Evolutionary conservation across 2,113 vertebrate genomes (phyloP), one percentile per base, ranked within the genome.

Genomic region (Desmodus rotundus): DNA sequence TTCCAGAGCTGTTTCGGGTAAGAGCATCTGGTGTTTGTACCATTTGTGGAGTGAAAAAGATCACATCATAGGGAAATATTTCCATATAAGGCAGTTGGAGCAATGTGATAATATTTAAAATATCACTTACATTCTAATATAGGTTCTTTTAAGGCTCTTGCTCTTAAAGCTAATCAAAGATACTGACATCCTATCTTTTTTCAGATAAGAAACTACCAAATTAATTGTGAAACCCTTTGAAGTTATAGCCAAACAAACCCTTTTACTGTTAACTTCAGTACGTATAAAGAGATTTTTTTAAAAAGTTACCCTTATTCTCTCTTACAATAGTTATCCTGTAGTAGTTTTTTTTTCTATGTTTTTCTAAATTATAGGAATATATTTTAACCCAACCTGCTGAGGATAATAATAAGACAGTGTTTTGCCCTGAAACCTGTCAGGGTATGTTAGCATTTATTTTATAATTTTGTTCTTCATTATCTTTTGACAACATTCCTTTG

Each of bases 1-100:
- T 99, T 99, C 98, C 99, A 99, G 98, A 99, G 99, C 95, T 99
- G 99, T 95, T 99, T 99, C 92, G 99, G 99, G 99, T 99, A 99
- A 99, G 99, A 31, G 52, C 76, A 17, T 54, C 58, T 74, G 68
- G 63, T 77, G 28, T 95, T 83, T 80, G 45, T 87, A 38, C 8
- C 80, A 31, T 87, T 56, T 89, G 76, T 76, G 78, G 14, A 61
- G 56, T 43, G 72, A 67, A 58, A 77, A 52, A 61, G 50, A 26
- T 70, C 22, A 63, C 20, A 83, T 58, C 19, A 12, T 52, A 28
- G 0, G 31, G 45, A 72, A 58, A 2, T 83, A 56, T 76, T 96
- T 88, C 68, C 31, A 67, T 78, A 87, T 50, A 58, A 87, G 70
- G 83, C 12, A 31, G 4, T 61, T 36, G 65, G n/a, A 93, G 11